Evolutionary conservation across 1,140 invertebrate species (phyloP).

Genomic region (Danaus melanippus): DNA sequence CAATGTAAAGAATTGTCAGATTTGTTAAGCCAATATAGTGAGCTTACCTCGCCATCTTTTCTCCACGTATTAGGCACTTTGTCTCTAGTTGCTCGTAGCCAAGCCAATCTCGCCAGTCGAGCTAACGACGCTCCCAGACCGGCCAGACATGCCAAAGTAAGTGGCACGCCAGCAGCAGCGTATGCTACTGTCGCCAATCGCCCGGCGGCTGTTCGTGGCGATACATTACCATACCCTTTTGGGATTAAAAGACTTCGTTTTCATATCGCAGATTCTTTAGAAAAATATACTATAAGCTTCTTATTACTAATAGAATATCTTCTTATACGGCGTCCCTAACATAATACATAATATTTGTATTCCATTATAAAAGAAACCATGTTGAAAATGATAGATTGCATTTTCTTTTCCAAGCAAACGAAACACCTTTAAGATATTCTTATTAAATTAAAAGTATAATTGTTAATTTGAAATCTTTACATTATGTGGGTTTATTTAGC

Average conservation of each 20-base stretch:
- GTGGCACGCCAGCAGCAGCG: constrained; percentile 84
- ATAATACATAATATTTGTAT: constrained; percentile 6
- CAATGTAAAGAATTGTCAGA: background rate
- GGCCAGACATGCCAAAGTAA: constrained; percentile 89
- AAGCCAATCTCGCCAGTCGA: constrained; percentile 79
- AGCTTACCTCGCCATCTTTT: constrained; percentile 52
- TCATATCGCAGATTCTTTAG: background rate
- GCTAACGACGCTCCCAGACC: constrained; percentile 88
- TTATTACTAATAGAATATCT: background rate
- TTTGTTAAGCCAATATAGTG: background rate
- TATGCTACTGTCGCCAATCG: constrained; percentile 91
- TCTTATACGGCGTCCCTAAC: background rate
- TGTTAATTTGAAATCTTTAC: no score
- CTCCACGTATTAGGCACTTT: constrained; percentile 59
- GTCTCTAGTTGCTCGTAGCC: constrained; percentile 74
- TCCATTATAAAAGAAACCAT: background rate
- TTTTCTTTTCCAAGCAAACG: no score
- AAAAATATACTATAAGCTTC: background rate
- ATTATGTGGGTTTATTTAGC: no score
- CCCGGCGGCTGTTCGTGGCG: constrained; percentile 73
- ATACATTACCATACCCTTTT: constrained; percentile 65
- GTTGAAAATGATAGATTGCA: no score
- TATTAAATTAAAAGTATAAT: no score
- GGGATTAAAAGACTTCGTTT: constrained; percentile 1
- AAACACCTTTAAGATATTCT: no score